Evolutionary conservation across 2,888 invertebrate species (phyloP).

Genomic region (Harpagoxenus sublaevis): DNA sequence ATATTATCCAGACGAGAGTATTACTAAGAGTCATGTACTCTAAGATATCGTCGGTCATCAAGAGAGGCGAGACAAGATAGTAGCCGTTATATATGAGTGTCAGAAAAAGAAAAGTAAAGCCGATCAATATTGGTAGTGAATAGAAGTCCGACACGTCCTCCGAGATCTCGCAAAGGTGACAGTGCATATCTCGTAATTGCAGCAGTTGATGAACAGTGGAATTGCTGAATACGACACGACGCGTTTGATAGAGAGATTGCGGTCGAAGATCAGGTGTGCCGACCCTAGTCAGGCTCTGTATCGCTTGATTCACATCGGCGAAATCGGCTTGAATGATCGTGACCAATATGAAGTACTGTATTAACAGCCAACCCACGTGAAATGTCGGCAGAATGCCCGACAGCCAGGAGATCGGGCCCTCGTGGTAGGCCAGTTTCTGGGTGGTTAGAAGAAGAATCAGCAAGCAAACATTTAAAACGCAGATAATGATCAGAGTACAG

Average conservation of each 20-base stretch:
- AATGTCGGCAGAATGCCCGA: slow-evolving; percentile 39
- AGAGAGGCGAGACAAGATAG: slow-evolving; percentile 39
- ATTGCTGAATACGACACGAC: slow-evolving; percentile 40
- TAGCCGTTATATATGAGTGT: slow-evolving; percentile 66
- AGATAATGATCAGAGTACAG: not conserved
- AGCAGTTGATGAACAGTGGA: slow-evolving; percentile 41
- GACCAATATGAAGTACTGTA: slow-evolving; percentile 67
- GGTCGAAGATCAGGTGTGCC: not conserved
- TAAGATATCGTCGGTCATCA: not conserved
- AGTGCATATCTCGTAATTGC: slow-evolving; percentile 59
- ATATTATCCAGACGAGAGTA: slow-evolving; percentile 24
- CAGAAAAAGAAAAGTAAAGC: slow-evolving; percentile 43
- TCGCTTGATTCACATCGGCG: slow-evolving; percentile 58
- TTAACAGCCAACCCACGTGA: slow-evolving; percentile 55
- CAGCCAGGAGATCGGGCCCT: slow-evolving; percentile 2
- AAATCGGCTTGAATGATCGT: slow-evolving; percentile 53
- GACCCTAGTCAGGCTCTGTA: not conserved
- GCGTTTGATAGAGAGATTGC: not conserved
- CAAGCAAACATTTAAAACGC: not conserved
- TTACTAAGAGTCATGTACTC: not conserved
- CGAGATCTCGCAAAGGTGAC: slow-evolving; percentile 61
- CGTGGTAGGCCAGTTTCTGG: not conserved
- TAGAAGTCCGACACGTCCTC: slow-evolving; percentile 67
- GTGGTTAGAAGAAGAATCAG: not conserved
- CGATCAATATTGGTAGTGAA: slow-evolving; percentile 61